Percentiles rank a stretch among this genome's conserved stretches.
Conservation (phyloP, 1,140 invertebrate genomes). For the Drosophila nasuta region DNA sequence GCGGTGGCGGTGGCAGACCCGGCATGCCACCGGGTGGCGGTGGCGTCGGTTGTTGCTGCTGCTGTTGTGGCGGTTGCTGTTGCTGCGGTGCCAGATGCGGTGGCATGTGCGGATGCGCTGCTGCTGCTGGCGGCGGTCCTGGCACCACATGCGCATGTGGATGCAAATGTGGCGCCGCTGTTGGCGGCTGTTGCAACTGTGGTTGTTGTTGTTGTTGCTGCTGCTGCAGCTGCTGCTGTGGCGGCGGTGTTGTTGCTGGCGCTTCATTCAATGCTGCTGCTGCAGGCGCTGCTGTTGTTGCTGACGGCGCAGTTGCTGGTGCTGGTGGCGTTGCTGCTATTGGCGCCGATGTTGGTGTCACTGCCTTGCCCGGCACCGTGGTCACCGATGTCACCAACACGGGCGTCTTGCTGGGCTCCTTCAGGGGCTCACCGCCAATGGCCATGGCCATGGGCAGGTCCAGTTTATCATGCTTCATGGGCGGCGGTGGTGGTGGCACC, state of each 20-base stretch:
- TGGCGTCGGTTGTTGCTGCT: slow-evolving; percentile 55
- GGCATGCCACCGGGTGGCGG: slow-evolving; percentile 85
- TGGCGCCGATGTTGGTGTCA: too few relatives aligned
- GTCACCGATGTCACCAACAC: slow-evolving; percentile 26
- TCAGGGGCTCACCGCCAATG: slow-evolving; percentile 23
- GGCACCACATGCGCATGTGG: slow-evolving; percentile 78
- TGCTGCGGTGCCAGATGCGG: slow-evolving; percentile 82
- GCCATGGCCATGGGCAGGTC: slow-evolving; percentile 56
- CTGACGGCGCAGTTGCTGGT: too few relatives aligned
- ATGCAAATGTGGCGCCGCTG: slow-evolving; percentile 63
- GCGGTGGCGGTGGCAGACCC: slow-evolving; percentile 84
- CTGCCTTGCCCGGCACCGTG: slow-evolving; percentile 32
- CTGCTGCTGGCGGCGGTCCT: slow-evolving; percentile 29
- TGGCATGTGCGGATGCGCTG: slow-evolving; percentile 81
- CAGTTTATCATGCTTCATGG: slow-evolving; percentile 62
- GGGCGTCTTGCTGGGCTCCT: slow-evolving; percentile 18
- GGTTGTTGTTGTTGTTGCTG: slow-evolving; percentile 21
- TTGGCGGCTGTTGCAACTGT: slow-evolving; percentile 36
- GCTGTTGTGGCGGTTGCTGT: slow-evolving; percentile 64
- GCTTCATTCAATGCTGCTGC: slow-evolving; percentile 56
- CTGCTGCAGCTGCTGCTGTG: slow-evolving; percentile 54
- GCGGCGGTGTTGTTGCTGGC: slow-evolving; percentile 58
- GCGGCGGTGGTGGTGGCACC: slow-evolving; percentile 66
- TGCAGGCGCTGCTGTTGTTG: slow-evolving; percentile 49
- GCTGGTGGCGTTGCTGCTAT: too few relatives aligned